Percentiles rank a stretch among this genome's conserved stretches.
phyloP scores from a whole-genome alignment of 2,888 invertebrate genomes.

The Stenchaetothrips biformis region DNA sequence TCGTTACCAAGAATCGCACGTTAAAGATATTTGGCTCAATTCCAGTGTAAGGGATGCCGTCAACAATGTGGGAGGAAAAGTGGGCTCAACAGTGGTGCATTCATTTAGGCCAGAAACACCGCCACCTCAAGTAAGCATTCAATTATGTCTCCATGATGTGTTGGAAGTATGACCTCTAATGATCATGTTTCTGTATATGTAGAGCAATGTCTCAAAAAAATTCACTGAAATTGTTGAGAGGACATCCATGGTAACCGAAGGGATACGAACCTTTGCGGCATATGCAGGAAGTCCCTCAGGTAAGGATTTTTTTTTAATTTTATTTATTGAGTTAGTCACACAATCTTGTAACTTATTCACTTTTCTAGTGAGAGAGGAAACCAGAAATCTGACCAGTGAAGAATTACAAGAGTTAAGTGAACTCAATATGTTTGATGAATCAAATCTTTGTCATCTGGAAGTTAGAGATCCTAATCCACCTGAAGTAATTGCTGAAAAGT shows the following conservation, averaged over 20 bases:
- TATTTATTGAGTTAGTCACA: not conserved
- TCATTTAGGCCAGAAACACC: not conserved
- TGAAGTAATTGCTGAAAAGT: not conserved
- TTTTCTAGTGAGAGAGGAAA: not conserved
- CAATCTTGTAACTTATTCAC: not conserved
- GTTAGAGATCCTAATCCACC: slow-evolving; percentile 14
- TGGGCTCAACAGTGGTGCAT: not conserved
- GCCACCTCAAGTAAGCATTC: not conserved
- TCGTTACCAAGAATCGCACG: slow-evolving; percentile 59
- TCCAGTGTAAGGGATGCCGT: slow-evolving; percentile 57
- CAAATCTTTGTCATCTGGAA: slow-evolving; percentile 4
- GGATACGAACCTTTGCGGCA: slow-evolving; percentile 58
- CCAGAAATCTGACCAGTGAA: not conserved
- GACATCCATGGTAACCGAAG: slow-evolving; percentile 64
- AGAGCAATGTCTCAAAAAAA: slow-evolving; percentile 46
- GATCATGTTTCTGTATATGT: slow-evolving; percentile 15
- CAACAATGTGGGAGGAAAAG: not conserved
- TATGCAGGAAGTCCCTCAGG: slow-evolving; percentile 37
- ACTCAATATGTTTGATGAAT: slow-evolving; percentile 15
- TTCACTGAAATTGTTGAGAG: slow-evolving; percentile 58
- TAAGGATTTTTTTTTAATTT: not conserved
- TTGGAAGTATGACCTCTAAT: not conserved
- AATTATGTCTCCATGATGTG: not conserved
- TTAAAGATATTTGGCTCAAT: slow-evolving; percentile 61
- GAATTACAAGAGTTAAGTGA: not conserved